Conservation (phyloP, 2,888 invertebrate genomes). For the Euzophera pinguis region DNA sequence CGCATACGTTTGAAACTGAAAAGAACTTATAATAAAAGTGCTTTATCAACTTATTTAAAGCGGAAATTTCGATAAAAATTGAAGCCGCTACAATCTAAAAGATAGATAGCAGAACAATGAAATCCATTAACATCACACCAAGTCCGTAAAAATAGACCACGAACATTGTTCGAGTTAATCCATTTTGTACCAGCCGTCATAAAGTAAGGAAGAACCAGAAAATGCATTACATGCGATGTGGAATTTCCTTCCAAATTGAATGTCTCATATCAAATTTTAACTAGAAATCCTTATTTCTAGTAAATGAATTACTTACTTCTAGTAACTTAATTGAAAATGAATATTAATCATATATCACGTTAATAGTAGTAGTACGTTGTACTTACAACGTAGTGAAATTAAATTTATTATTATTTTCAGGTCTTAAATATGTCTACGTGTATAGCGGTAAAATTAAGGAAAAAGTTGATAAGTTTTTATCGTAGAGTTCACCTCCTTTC, state of each 20-base stretch:
- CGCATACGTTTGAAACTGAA: neutral
- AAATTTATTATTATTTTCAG: no score
- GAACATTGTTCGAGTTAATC: slow-evolving; percentile 3
- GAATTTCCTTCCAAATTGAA: neutral
- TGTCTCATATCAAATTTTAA: no score
- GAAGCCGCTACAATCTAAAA: slow-evolving; percentile 5
- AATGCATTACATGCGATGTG: neutral
- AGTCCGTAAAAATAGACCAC: slow-evolving; percentile 13
- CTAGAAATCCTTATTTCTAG: no score
- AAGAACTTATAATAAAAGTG: neutral
- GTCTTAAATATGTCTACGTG: no score
- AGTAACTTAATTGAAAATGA: no score
- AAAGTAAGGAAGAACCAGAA: neutral
- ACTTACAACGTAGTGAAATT: no score
- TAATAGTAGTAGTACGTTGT: no score
- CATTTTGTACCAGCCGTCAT: slow-evolving; percentile 5
- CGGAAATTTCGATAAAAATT: slow-evolving; percentile 2
- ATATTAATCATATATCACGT: no score
- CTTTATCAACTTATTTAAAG: neutral
- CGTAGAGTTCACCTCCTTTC: no score
- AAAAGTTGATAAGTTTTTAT: no score
- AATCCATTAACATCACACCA: slow-evolving; percentile 12
- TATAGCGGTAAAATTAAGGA: no score
- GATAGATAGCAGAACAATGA: slow-evolving; percentile 6
- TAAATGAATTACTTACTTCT: no score